phyloP scores from a whole-genome alignment of 2,888 invertebrate genomes.

The Dichetophora obliterata region DNA sequence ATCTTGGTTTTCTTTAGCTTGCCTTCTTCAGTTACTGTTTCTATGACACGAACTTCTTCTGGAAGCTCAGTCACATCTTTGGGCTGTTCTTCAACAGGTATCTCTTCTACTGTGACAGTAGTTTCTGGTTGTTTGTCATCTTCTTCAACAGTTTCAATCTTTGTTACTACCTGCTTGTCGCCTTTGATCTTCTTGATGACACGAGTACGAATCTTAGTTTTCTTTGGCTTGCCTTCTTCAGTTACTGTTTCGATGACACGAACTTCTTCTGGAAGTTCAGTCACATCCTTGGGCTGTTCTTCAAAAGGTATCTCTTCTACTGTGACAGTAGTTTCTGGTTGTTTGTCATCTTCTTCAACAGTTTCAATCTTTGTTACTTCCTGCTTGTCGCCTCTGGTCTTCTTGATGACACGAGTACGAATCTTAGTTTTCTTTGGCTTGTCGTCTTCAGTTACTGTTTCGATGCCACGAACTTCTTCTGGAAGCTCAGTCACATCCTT shows the following conservation, averaged over 20 bases:
- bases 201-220: constrained; percentile 55
- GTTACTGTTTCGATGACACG: constrained; percentile 46
- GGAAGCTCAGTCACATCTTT: constrained; percentile 51
- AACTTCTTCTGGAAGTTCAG: constrained; percentile 48
- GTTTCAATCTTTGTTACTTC: constrained; percentile 54
- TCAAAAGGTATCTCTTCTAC: constrained; percentile 48
- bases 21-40: constrained; percentile 52
- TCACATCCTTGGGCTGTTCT: constrained; percentile 40
- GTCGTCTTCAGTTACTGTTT: constrained; percentile 51
- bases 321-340: constrained; percentile 49
- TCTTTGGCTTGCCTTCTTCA: constrained; percentile 51
- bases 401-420: constrained; percentile 53
- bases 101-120: constrained; percentile 52
- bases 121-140: constrained; percentile 53
- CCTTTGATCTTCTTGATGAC: constrained; percentile 56
- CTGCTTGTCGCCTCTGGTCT: constrained; percentile 53
- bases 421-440: constrained; percentile 52
- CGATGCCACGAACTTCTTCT: constrained; percentile 48
- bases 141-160: constrained; percentile 56
- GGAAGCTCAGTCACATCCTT: constrained; percentile 47
- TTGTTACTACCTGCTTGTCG: constrained; percentile 55
- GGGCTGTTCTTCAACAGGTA: constrained; percentile 45
- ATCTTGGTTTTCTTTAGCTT: constrained; percentile 51
- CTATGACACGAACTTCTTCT: constrained; percentile 53
- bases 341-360: constrained; percentile 53